Percentiles rank a stretch among this genome's conserved stretches.
phyloP scores from a whole-genome alignment of 2,888 invertebrate genomes.

The Andrena hattorfiana region DNA sequence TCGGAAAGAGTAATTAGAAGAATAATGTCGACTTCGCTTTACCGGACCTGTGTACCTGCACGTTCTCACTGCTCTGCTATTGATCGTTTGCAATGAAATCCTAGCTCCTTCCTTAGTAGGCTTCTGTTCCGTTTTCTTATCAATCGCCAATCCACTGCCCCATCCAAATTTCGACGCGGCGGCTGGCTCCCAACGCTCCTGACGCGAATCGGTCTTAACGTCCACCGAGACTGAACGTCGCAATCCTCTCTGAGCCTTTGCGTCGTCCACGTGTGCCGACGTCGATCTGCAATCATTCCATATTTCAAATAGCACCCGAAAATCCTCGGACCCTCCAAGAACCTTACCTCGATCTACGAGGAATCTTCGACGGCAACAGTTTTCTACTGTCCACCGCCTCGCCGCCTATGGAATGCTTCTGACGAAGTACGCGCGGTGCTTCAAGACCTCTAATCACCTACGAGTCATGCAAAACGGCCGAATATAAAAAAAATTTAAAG shows the following conservation, averaged over 20 bases:
- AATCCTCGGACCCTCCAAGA: too few relatives aligned
- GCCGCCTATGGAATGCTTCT: background rate
- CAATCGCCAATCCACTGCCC: background rate
- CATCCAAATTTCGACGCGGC: background rate
- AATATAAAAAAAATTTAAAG: background rate
- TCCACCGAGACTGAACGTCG: background rate
- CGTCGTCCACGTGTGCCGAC: background rate
- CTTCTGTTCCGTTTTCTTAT: background rate
- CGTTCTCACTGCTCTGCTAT: background rate
- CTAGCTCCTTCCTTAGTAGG: background rate
- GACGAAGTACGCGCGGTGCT: background rate
- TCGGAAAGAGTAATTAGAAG: too few relatives aligned
- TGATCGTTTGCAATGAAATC: background rate
- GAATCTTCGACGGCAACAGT: constrained; percentile 16
- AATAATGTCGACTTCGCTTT: too few relatives aligned
- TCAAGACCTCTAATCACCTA: background rate
- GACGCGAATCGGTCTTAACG: background rate
- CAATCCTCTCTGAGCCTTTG: background rate
- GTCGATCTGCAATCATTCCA: background rate
- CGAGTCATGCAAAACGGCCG: background rate
- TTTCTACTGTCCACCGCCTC: background rate
- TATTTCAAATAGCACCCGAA: too few relatives aligned
- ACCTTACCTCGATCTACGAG: background rate
- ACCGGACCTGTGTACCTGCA: background rate
- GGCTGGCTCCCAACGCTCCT: background rate